Base-by-base conservation (phyloP, 2,797 vertebrate species). In the Platyrinchus mystaceus region DNA sequence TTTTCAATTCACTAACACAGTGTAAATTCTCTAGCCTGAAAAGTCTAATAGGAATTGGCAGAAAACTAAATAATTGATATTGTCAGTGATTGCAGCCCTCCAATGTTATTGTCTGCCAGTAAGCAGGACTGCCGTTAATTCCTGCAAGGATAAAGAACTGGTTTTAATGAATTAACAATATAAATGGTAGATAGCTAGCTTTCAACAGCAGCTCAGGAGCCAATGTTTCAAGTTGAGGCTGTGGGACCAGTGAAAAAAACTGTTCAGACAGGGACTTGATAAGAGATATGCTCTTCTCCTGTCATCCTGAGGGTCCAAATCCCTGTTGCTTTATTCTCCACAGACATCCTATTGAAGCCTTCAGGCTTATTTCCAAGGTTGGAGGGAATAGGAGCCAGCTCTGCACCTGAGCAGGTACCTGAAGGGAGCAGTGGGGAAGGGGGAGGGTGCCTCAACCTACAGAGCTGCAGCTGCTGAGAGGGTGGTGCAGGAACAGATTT, bases 1-100 rank as follows among this genome's bases (percentile, higher is more conserved):
- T 97, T 98, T 98, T 97, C 97, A 98, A 98, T 98, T 98, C 97
- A 98, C 98, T 98, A 98, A 97, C 97, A 89, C 96, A 97, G 96
- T 97, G 95, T 96, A 97, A 96, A 92, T 97, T 97, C 97, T 98
- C 97, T 94, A 97, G 97, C 98, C 97, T 97, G 97, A 97, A 97
- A 98, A 92, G 90, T 94, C 97, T 98, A 98, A 98, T 97, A 98
- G 97, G 97, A 97, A 97, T 97, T 97, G 97, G 98, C 97, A 98
- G 96, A 98, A 98, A 97, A 95, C 96, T 98, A 97, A 98, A 97
- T 98, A 97, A 98, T 97, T 97, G 97, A 97, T 98, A 97, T 85
- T 97, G 98, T 97, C 97, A 95, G 97, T 85, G 91, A 97, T 90
- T 97, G 96, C 96, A 96, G 96, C 93, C 84, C 93, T 94, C 36